Percentiles rank a stretch among this genome's conserved stretches.
Conservation (phyloP, 1,140 invertebrate genomes). For the Drosophila pallidifrons region DNA sequence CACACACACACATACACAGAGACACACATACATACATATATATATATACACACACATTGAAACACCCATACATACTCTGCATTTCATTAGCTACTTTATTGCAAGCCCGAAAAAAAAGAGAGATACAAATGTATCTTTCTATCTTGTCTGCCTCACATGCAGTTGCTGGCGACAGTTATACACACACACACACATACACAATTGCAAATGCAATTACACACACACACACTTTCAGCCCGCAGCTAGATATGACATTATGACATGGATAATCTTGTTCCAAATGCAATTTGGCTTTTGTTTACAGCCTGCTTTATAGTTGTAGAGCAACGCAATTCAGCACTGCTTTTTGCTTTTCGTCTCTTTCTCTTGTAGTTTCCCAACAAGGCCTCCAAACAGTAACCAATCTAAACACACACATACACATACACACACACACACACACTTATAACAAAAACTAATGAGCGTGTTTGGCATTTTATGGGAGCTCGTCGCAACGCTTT, state of each 20-base stretch:
- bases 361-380: too few relatives aligned
- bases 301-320: constrained; percentile 25
- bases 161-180: constrained; percentile 31
- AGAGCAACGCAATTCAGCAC: constrained; percentile 33
- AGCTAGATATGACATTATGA: constrained; percentile 44
- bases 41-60: constrained; percentile 1
- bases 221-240: background rate
- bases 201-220: background rate
- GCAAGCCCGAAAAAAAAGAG: constrained; percentile 14
- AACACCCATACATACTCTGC: constrained; percentile 18
- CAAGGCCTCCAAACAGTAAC: constrained; percentile 2
- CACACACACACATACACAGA: constrained; percentile 25
- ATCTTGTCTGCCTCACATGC: constrained; percentile 1
- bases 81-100: constrained; percentile 44
- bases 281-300: constrained; percentile 45
- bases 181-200: constrained; percentile 1
- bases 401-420: constrained; percentile 5
- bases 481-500: constrained; percentile 41
- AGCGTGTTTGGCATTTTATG: constrained; percentile 50
- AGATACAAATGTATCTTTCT: constrained; percentile 17
- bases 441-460: constrained; percentile 28
- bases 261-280: constrained; percentile 48
- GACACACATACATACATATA: background rate
- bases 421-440: background rate
- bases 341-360: constrained; percentile 4